Evolutionary conservation across 1,140 invertebrate genomes (phyloP).

Genomic region (Amyelois transitella): DNA sequence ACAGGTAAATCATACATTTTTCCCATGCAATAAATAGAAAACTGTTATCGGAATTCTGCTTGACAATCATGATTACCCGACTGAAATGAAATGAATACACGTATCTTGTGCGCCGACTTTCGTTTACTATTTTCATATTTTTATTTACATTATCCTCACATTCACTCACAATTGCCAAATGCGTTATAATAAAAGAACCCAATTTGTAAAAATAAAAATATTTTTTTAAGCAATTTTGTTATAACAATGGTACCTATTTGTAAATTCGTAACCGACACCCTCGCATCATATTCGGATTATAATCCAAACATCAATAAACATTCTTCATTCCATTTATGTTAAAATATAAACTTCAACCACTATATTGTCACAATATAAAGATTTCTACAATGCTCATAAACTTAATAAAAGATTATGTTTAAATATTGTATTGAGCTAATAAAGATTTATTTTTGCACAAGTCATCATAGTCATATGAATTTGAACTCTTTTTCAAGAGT

Average conservation of each 20-base stretch:
- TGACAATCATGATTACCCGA: conserved; percentile 34
- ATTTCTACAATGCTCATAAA: too few species aligned
- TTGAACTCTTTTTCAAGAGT: background rate
- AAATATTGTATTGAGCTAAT: too few species aligned
- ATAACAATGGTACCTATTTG: background rate
- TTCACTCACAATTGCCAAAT: background rate
- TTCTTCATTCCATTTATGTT: background rate
- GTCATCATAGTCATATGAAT: background rate
- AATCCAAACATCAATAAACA: conserved; percentile 45
- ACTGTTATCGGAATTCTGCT: background rate
- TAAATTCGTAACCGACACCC: background rate
- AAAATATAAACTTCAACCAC: too few species aligned
- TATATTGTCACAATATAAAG: too few species aligned
- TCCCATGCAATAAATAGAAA: background rate
- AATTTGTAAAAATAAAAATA: background rate
- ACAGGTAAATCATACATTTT: conserved; percentile 13
- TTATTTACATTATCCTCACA: background rate
- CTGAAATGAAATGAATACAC: conserved; percentile 14
- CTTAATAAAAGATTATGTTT: too few species aligned
- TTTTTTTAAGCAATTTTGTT: background rate
- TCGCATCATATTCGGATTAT: conserved; percentile 23
- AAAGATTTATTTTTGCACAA: background rate
- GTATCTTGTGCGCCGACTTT: background rate
- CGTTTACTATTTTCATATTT: background rate
- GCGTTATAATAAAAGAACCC: background rate